A percentile compares a stretch with the other conserved stretches of the same genome.
Evolutionary conservation across 2,888 invertebrate genomes (phyloP).

Genomic region (Magallana nippona): DNA sequence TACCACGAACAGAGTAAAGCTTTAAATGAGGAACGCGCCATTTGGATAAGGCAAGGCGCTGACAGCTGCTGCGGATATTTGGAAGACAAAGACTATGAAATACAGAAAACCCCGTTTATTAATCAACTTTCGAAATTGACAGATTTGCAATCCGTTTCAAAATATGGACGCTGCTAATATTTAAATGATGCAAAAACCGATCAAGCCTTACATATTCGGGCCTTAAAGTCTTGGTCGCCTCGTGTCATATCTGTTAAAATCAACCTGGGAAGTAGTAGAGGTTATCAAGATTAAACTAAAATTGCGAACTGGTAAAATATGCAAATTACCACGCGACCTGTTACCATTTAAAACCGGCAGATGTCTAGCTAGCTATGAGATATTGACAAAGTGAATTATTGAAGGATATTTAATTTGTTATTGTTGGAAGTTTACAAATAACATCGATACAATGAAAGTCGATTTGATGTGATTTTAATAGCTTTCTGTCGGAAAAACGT

Average conservation of each 20-base stretch:
- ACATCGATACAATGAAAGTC: no score
- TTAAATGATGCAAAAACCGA: neutral
- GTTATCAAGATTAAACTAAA: neutral
- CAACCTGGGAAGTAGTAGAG: neutral
- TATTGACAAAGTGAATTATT: neutral
- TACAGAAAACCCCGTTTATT: neutral
- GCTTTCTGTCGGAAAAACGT: no score
- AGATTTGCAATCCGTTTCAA: constrained; percentile 11
- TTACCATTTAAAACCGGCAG: neutral
- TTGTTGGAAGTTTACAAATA: no score
- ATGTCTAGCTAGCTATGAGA: neutral
- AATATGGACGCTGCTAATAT: neutral
- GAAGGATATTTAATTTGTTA: neutral
- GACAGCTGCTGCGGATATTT: constrained; percentile 5
- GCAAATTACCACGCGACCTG: constrained; percentile 18
- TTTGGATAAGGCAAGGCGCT: neutral
- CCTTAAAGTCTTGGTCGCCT: no score
- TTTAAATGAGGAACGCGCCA: neutral
- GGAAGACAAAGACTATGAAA: constrained; percentile 11
- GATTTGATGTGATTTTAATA: no score
- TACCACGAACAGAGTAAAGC: neutral
- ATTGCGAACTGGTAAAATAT: neutral
- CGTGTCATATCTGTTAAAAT: neutral
- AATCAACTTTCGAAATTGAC: neutral
- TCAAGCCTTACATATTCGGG: neutral